These are phyloP conservation scores for Ciconia maguari DNA, from an alignment of 2,113 vertebrate genomes.

Conservation along the genomic window DNA sequence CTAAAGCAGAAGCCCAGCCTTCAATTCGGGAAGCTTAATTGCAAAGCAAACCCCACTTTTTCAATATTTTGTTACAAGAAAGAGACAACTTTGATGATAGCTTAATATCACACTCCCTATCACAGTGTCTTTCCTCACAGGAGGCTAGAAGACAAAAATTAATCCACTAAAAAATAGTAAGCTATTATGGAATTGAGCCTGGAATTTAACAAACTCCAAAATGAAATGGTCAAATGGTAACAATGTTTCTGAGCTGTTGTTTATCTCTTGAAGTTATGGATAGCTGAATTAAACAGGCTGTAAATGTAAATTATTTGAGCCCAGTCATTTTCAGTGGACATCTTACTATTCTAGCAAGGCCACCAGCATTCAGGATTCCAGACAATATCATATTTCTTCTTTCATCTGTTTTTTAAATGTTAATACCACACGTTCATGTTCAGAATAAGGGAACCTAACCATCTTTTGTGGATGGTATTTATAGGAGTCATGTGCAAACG, in stretches of 20 bases:
- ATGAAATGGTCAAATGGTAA: background rate
- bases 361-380: background rate
- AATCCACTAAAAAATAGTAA: background rate
- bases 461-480: background rate
- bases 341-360: background rate
- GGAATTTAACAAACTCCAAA: background rate
- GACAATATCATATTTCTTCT: background rate
- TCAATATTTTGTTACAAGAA: background rate
- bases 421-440: background rate
- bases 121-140: background rate
- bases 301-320: background rate
- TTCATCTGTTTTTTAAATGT: background rate
- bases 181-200: background rate
- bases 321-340: background rate
- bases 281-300: background rate
- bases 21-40: background rate
- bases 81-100: background rate
- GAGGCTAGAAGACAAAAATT: background rate
- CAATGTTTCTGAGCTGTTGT: background rate
- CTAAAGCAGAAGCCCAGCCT: background rate
- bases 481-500: rapidly evolving
- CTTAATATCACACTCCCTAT: background rate
- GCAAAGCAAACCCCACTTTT: background rate
- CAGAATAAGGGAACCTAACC: background rate
- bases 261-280: background rate